phyloP scores from a whole-genome alignment of 2,888 invertebrate species.

The Acanthoscelides obtectus region DNA sequence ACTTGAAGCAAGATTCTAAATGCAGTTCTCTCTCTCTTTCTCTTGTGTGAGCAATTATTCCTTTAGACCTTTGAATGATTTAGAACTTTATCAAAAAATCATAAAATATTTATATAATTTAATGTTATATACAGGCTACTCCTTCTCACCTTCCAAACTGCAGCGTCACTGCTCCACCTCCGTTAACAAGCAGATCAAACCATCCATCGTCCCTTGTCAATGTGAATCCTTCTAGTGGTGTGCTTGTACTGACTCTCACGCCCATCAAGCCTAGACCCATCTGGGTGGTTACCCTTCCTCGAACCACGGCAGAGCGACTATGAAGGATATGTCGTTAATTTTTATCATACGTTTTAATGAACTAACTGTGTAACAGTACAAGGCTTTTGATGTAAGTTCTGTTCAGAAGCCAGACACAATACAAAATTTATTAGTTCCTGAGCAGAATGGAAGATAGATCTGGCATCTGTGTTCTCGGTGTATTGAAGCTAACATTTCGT shows the following conservation, averaged over 20 bases:
- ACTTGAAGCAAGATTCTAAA: no score
- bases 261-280: conserved; percentile 93
- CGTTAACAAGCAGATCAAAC: conserved; percentile 98
- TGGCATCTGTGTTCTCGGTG: no score
- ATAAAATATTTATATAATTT: no score
- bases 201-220: conserved; percentile 87
- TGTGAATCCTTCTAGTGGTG: conserved; percentile 94
- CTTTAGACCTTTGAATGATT: no score
- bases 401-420: no score
- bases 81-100: no score
- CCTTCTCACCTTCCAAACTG: conserved; percentile 80
- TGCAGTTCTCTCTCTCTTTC: no score
- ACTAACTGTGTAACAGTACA: not conserved
- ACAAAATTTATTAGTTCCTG: no score
- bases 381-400: not conserved
- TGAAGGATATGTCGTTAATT: not conserved
- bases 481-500: no score
- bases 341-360: not conserved
- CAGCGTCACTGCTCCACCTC: conserved; percentile 94
- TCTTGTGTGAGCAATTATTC: no score
- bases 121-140: no score
- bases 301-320: conserved; percentile 94
- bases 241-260: conserved; percentile 90
- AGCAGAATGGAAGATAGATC: no score
- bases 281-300: conserved; percentile 88